Base-by-base conservation (phyloP, 2,113 vertebrate species). In the Pomatostomus ruficeps region DNA sequence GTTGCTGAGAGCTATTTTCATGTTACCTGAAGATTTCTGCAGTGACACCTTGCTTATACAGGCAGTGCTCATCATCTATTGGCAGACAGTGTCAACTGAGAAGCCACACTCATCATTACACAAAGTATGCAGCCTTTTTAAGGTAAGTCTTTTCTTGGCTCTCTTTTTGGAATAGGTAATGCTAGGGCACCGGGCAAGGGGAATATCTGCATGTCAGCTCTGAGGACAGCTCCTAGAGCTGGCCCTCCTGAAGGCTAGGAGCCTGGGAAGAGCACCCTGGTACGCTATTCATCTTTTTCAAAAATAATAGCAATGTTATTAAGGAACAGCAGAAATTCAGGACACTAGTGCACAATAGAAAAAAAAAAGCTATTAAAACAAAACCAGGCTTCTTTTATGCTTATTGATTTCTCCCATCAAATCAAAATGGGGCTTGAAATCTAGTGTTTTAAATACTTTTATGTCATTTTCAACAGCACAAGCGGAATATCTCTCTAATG, bases 1-100 rank as follows among this genome's bases (percentile, higher is more conserved):
- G 70, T 89, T 89, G 26, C 80, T 85, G 52, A 91, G 63, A 89
- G 77, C 45, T 71, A 61, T 89, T 92, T 95, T 89, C 43, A 24
- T 48, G 40, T 82, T 94, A 65, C 85, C 29, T 77, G 62, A 88
- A 82, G 67, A 63, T 73, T 88, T 96, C 90, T 94, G 77, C 58
- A 78, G 43, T 36, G 35, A 18, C 5, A 11, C 46, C 57, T 82
- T 78, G 71, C 88, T 92, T 84, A 46, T 91, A 65, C 78, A 80
- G 52, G 43, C 33, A 93, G 49, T 13, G 3, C 29, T 94, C 81
- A 73, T 95, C 89, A 92, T 91, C 59, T 91, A 2, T 55, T 94
- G 79, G 62, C 66, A 96, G 82, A 61, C 18, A 54, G 21, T 45
- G 73, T 87, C 91, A 95, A 66, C 54, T 10, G 3, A 81, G 65